Base-by-base conservation (phyloP, 2,797 vertebrate genomes). In the Cryptoblepharus egeriae region DNA sequence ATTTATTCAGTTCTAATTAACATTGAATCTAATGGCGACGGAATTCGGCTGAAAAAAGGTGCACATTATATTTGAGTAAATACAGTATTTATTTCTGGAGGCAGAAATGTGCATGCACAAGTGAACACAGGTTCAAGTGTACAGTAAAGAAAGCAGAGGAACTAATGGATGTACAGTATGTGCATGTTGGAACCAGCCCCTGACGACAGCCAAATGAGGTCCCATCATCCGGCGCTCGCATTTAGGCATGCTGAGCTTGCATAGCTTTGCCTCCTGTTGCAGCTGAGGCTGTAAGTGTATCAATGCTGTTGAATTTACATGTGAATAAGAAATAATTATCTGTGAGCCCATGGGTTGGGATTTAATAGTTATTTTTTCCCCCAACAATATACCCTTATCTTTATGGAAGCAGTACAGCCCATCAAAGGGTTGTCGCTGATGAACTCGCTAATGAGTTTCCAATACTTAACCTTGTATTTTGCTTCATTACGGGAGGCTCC, bases 321-420 rank as follows among this genome's bases (percentile, higher is more conserved):
- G 87, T 93, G 92, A 96, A 96, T 95, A 88, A 91, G 72, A 94
- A 95, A 95, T 94, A 95, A 95, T 95, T 96, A 92, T 94, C 91
- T 92, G 91, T 90, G 92, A 93, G 91, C 89, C 86, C 69, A 79
- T 83, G 45, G 90, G 88, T 92, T 91, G 89, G 92, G 93, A 94
- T 95, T 96, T 94, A 92, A 95, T 95, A 95, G 93, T 95, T 95
- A 84, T 84, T 68, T 65, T 28, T 49, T 24, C 92, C 94, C 86
- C 92, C n/a, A 94, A 96, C 94, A 96, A 95, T 96, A 92, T 93
- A 86, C 82, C 87, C 95, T 96, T 96, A 96, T 96, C 95, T 96
- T 95, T 93, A 90, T 94, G 91, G 88, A 95, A 95, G 92, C 93
- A 91, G 94, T 95, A 95, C 93, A 96, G 89, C 87, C 93, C 92